phyloP scores from a whole-genome alignment of 1,140 invertebrate species.

The Cyrtorhinus lividipennis region DNA sequence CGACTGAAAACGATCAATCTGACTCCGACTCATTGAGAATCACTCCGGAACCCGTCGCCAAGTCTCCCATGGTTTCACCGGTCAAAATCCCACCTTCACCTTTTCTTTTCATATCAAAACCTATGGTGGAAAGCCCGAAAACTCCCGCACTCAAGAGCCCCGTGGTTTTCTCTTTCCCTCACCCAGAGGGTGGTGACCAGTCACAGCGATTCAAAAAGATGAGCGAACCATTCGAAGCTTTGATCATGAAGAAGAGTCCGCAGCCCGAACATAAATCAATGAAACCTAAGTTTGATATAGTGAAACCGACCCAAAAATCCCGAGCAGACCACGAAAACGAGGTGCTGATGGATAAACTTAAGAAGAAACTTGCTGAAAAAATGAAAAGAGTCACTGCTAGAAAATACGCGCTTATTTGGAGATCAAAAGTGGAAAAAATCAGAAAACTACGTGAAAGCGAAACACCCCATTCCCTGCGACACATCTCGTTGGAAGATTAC shows the following conservation, averaged over 20 bases:
- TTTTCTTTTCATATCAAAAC: too few species aligned
- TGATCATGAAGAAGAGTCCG: not conserved
- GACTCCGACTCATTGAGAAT: not conserved
- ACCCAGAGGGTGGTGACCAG: too few species aligned
- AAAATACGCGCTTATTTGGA: constrained; percentile 22
- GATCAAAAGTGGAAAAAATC: constrained; percentile 19
- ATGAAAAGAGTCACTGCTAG: constrained; percentile 18
- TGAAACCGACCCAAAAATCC: not conserved
- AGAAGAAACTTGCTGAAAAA: constrained; percentile 20
- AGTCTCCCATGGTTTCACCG: not conserved
- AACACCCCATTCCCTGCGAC: constrained; percentile 5
- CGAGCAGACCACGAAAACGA: not conserved
- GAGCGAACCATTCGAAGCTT: not conserved
- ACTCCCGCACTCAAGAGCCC: not conserved
- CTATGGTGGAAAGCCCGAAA: too few species aligned
- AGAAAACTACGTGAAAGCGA: constrained; percentile 13
- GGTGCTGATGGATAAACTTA: constrained; percentile 17
- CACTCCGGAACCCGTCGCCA: not conserved
- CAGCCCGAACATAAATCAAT: not conserved
- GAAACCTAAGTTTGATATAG: not conserved
- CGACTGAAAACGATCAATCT: not conserved
- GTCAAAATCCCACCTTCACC: not conserved
- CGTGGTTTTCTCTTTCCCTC: not conserved
- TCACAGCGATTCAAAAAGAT: not conserved
- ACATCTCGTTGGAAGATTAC: constrained; percentile 19